Percentiles rank a stretch among this genome's conserved stretches.
These are phyloP conservation scores for Lasioglossum morio DNA, from an alignment of 2,888 invertebrate species.

Conservation along the genomic window DNA sequence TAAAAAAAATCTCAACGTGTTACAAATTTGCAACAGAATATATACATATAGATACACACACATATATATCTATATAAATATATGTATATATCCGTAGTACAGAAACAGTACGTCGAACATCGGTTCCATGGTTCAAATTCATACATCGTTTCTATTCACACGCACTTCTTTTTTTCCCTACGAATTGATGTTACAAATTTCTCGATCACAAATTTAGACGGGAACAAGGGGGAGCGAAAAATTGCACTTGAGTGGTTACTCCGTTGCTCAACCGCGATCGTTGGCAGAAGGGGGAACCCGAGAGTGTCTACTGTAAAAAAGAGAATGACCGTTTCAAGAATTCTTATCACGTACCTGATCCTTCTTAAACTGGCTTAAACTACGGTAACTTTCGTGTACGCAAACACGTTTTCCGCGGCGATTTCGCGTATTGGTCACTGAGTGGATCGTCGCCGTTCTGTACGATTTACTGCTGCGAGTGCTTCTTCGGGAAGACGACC, in stretches of 20 bases:
- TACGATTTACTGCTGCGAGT: constrained; percentile 88
- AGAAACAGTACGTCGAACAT: constrained; percentile 30
- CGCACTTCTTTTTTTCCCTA: constrained; percentile 14
- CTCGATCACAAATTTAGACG: constrained; percentile 38
- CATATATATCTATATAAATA: neutral
- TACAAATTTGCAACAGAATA: constrained; percentile 38
- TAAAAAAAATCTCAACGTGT: constrained; percentile 45
- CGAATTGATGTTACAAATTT: constrained; percentile 21
- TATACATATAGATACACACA: constrained; percentile 17
- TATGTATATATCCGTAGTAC: neutral
- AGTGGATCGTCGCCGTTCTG: constrained; percentile 77
- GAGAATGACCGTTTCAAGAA: constrained; percentile 30
- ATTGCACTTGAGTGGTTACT: constrained; percentile 59
- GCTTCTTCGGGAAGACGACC: constrained; percentile 96
- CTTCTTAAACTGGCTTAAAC: constrained; percentile 60
- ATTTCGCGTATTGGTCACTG: constrained; percentile 73
- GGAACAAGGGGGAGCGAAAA: constrained; percentile 41
- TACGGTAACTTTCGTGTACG: constrained; percentile 68
- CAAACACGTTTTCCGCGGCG: constrained; percentile 52
- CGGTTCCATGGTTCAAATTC: constrained; percentile 28
- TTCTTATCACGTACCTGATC: constrained; percentile 48
- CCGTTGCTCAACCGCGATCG: constrained; percentile 19
- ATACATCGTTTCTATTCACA: constrained; percentile 24
- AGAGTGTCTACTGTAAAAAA: constrained; percentile 43
- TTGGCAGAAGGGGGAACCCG: constrained; percentile 24